Evolutionary conservation across 2,797 vertebrate species (phyloP).

Genomic region (Neosilurus hyrtlii): DNA sequence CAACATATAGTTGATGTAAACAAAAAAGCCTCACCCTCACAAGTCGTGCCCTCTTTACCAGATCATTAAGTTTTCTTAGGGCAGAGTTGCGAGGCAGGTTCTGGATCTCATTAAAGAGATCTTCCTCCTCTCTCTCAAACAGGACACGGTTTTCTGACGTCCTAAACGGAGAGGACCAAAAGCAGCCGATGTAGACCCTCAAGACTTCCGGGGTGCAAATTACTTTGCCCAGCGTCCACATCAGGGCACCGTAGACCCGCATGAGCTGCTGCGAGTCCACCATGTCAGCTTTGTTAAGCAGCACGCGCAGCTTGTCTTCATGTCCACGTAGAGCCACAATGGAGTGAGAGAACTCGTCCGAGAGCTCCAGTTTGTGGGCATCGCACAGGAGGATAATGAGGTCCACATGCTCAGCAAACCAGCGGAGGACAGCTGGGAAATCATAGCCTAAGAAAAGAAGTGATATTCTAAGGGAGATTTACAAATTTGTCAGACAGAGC

Average conservation of each 20-base stretch:
- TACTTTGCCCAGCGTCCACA: constrained; percentile 95
- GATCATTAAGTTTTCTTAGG: constrained; percentile 88
- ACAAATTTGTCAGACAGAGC: not conserved
- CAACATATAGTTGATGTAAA: too few species aligned
- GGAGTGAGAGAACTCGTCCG: constrained; percentile 90
- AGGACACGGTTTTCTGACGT: constrained; percentile 83
- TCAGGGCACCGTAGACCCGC: constrained; percentile 90
- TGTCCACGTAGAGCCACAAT: constrained; percentile 86
- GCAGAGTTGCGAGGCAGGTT: constrained; percentile 88
- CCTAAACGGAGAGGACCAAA: constrained; percentile 90
- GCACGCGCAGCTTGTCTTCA: constrained; percentile 94
- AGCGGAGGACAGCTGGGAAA: constrained; percentile 88
- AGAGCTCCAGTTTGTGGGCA: constrained; percentile 93
- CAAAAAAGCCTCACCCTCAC: constrained; percentile 78
- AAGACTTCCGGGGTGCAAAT: constrained; percentile 90
- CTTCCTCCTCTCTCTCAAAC: constrained; percentile 91
- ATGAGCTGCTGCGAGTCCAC: constrained; percentile 93
- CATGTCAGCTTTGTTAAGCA: constrained; percentile 95
- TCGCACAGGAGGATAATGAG: constrained; percentile 92
- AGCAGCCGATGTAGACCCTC: constrained; percentile 91
- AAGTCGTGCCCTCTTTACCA: constrained; percentile 88
- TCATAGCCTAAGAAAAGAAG: constrained; percentile 78
- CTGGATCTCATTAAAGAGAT: constrained; percentile 89
- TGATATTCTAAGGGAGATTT: not conserved
- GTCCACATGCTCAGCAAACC: constrained; percentile 93